phyloP scores from a whole-genome alignment of 1,140 invertebrate species.

The Monomorium pharaonis region DNA sequence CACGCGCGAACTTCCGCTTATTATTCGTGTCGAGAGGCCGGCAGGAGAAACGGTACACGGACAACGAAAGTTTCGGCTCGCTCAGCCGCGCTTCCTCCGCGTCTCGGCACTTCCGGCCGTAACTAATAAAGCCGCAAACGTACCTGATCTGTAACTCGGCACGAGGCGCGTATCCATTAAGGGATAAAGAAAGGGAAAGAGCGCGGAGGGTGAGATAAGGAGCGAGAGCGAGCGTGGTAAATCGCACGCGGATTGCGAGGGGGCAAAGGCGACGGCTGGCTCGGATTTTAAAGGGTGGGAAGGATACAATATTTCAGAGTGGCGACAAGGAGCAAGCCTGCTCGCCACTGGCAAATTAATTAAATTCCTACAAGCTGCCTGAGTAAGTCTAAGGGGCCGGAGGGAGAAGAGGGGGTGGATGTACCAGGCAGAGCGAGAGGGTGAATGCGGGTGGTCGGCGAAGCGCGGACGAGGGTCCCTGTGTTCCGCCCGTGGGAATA shows the following conservation, averaged over 20 bases:
- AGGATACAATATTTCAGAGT: conserved; percentile 77
- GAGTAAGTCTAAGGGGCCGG: conserved; percentile 58
- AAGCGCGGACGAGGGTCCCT: conserved; percentile 67
- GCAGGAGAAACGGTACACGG: not conserved
- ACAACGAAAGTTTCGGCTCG: not conserved
- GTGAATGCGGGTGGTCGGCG: conserved; percentile 55
- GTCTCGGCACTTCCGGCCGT: not conserved
- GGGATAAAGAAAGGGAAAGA: conserved; percentile 1
- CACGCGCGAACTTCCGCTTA: conserved; percentile 5
- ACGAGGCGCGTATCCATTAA: not conserved
- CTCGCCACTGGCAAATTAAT: conserved; percentile 79
- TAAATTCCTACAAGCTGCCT: conserved; percentile 79
- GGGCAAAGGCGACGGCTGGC: conserved; percentile 45
- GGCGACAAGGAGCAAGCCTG: conserved; percentile 76
- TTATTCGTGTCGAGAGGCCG: conserved; percentile 28
- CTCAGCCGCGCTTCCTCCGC: not conserved
- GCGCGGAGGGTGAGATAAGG: not conserved
- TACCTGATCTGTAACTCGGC: conserved; percentile 27
- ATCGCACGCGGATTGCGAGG: conserved; percentile 21
- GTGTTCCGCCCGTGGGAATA: conserved; percentile 78
- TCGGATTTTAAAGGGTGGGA: conserved; percentile 73
- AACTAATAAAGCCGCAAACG: conserved; percentile 16
- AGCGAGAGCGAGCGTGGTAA: not conserved
- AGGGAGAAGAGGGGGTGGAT: not conserved
- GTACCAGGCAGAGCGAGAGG: not conserved